Base-by-base conservation (phyloP, 2,797 vertebrate genomes). In the Pangasius macronema region DNA sequence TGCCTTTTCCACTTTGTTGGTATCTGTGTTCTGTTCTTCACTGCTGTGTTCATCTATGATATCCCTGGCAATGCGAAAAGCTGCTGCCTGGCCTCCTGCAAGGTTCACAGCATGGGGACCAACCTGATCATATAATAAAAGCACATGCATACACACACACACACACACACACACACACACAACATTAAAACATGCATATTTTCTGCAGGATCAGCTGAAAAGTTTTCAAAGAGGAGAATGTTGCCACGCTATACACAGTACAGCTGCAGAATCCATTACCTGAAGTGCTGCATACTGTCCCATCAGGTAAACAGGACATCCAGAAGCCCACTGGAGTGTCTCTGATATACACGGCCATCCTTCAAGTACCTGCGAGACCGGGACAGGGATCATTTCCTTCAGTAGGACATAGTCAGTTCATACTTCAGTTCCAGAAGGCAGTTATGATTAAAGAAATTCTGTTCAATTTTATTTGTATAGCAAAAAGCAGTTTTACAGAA, bases 21-120 rank as follows among this genome's bases (percentile, higher is more conserved):
- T 55, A 13, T 65, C 81, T 30, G 61, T 53, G 24, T 30, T 55
- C 20, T 75, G 73, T 24, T 84, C 57, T 87, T 80, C 55, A 70
- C 24, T 24, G 8, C 63, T 1, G 87, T 86, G 92, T 33, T 42
- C 85, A 0, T 24, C 13, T 33, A 91, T 83, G 83, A 96, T 94
- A 88, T 94, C 91, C 51, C 92, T 94, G n/a, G 94, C 91, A 30
- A 96, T 96, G 36, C 96, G 92, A 55, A 92, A 68, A 82, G 95
- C 94, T 42, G 95, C 94, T 27, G 95, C 96, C 88, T 96, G 96
- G 87, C 95, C 96, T 0, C 96, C 96, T 20, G 96, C 96, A 49
- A 96, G 92, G 91, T 96, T 96, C 13, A 96, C 93, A 10, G 96
- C 95, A 90, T 96, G 96, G 91, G 96, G 95, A 84, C 96, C 96